These are phyloP conservation scores for Cremastinae sp. DNA, from an alignment of 2,888 invertebrate genomes.

Conservation along the genomic window DNA sequence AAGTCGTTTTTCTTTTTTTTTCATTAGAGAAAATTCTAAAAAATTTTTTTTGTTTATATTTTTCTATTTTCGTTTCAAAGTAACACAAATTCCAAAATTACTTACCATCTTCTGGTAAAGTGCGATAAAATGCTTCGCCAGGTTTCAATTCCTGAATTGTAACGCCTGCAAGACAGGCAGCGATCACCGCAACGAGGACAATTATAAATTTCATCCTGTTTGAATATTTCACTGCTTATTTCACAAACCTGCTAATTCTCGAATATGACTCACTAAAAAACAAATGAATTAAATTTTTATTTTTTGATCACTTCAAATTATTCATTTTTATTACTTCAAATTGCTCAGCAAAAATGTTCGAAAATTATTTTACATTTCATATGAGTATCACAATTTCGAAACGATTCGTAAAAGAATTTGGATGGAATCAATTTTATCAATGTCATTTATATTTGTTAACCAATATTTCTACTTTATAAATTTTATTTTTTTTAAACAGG, in stretches of 20 bases:
- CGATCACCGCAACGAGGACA: slow-evolving; percentile 14
- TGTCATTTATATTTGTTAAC: too few species aligned
- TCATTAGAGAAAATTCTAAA: neutral
- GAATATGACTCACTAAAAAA: too few species aligned
- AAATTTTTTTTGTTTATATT: slow-evolving; percentile 10
- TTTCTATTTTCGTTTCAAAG: neutral
- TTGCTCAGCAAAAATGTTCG: too few species aligned
- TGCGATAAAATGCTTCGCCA: slow-evolving; percentile 58
- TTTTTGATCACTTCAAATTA: too few species aligned
- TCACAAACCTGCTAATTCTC: neutral
- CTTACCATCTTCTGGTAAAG: slow-evolving; percentile 61
- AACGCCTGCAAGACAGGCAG: slow-evolving; percentile 11
- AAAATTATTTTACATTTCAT: too few species aligned
- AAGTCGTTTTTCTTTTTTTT: neutral
- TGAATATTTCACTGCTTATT: neutral
- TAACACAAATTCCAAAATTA: slow-evolving; percentile 7
- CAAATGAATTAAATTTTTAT: too few species aligned
- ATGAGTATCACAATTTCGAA: too few species aligned
- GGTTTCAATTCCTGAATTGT: slow-evolving; percentile 31
- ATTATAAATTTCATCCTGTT: slow-evolving; percentile 51
- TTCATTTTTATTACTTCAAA: too few species aligned
- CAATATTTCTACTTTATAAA: too few species aligned
- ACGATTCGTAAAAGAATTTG: too few species aligned
- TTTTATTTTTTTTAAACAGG: too few species aligned
- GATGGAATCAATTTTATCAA: too few species aligned